These are phyloP conservation scores for Sipha maydis DNA, from an alignment of 2,888 invertebrate species.

Conservation along the genomic window DNA sequence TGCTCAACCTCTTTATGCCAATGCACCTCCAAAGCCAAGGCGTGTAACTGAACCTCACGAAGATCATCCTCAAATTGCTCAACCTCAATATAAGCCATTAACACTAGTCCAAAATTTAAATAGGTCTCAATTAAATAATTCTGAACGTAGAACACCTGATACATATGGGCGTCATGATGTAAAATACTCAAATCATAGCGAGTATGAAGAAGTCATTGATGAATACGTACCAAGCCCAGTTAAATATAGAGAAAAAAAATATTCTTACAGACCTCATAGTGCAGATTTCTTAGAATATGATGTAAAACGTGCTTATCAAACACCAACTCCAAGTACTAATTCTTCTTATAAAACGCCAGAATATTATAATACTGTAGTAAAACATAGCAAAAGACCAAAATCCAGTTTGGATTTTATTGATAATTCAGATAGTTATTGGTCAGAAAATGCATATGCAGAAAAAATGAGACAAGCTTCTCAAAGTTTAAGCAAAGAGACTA, in stretches of 20 bases:
- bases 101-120: slow-evolving; percentile 58
- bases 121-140: slow-evolving; percentile 63
- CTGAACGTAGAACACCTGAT: slow-evolving; percentile 83
- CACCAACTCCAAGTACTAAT: slow-evolving; percentile 63
- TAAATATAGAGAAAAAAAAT: slow-evolving; percentile 57
- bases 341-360: slow-evolving; percentile 51
- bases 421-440: slow-evolving; percentile 66
- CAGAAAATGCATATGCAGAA: slow-evolving; percentile 78
- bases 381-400: slow-evolving; percentile 76
- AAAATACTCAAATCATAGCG: slow-evolving; percentile 54
- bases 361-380: slow-evolving; percentile 45
- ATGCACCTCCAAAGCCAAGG: slow-evolving; percentile 89
- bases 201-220: slow-evolving; percentile 64
- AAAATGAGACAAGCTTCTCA: slow-evolving; percentile 86
- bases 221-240: slow-evolving; percentile 51
- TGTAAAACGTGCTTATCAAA: slow-evolving; percentile 67
- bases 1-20: slow-evolving; percentile 83
- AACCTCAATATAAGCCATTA: slow-evolving; percentile 62
- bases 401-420: slow-evolving; percentile 77
- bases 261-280: slow-evolving; percentile 81
- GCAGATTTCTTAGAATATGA: slow-evolving; percentile 91
- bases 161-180: slow-evolving; percentile 73
- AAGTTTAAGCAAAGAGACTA: slow-evolving; percentile 50
- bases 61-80: slow-evolving; percentile 60
- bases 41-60: slow-evolving; percentile 69